Conservation (phyloP, 2,888 invertebrate genomes). For the Ophion slaviceki region DNA sequence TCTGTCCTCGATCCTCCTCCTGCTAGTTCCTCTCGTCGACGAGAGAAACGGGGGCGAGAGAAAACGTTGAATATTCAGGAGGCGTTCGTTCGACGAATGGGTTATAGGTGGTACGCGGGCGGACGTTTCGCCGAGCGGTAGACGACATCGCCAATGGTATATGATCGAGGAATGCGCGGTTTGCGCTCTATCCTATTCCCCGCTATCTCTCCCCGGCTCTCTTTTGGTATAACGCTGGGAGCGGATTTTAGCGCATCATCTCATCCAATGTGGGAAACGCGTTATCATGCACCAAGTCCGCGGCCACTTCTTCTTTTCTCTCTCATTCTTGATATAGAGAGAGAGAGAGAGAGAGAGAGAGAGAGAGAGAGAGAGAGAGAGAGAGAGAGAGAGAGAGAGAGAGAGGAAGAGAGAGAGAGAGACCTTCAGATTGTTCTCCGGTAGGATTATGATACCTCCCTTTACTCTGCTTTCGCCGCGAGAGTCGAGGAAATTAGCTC, state of each 20-base stretch:
- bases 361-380: conserved; percentile 9
- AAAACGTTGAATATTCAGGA: conserved; percentile 78
- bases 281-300: conserved; percentile 20
- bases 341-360: too few species aligned
- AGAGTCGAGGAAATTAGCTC: conserved; percentile 78
- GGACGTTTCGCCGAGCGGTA: conserved; percentile 55
- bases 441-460: conserved; percentile 56
- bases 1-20: conserved; percentile 59
- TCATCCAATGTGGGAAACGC: conserved; percentile 47
- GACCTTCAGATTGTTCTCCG: conserved; percentile 52
- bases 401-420: neutral
- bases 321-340: neutral
- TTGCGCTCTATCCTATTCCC: conserved; percentile 7
- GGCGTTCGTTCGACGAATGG: conserved; percentile 76
- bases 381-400: neutral
- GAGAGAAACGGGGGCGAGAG: conserved; percentile 61
- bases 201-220: neutral
- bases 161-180: conserved; percentile 51
- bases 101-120: conserved; percentile 71
- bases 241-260: conserved; percentile 42
- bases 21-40: conserved; percentile 55
- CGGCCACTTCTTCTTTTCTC: neutral
- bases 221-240: conserved; percentile 23
- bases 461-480: conserved; percentile 28
- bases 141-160: conserved; percentile 51